phyloP scores from a whole-genome alignment of 2,888 invertebrate genomes.

The Leptinotarsa haldemani region DNA sequence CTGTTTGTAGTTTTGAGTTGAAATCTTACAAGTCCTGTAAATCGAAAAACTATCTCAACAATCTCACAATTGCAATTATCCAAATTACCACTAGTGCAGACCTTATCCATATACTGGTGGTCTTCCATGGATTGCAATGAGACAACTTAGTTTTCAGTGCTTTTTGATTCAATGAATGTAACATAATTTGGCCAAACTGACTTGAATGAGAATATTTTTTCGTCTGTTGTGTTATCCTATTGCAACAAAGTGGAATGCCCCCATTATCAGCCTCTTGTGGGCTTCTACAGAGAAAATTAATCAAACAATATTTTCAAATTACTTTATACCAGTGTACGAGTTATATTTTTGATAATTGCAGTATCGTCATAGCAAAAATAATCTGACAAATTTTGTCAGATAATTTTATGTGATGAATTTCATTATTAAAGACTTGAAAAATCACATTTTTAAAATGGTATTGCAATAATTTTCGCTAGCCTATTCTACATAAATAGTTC shows the following conservation, averaged over 20 bases:
- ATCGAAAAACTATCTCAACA: slow-evolving; percentile 5
- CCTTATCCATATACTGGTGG: slow-evolving; percentile 12
- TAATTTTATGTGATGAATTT: slow-evolving; percentile 11
- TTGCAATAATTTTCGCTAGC: not conserved
- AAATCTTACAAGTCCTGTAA: not conserved
- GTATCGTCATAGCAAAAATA: slow-evolving; percentile 23
- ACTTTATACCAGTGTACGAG: not conserved
- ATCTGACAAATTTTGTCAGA: not conserved
- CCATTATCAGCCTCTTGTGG: slow-evolving; percentile 18
- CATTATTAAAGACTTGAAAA: slow-evolving; percentile 25
- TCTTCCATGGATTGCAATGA: slow-evolving; percentile 7
- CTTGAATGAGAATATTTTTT: no score
- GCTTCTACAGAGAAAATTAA: slow-evolving; percentile 5
- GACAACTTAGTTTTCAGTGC: not conserved
- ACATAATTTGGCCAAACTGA: no score
- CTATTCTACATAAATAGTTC: not conserved
- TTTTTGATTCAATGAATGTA: not conserved
- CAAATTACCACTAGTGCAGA: slow-evolving; percentile 39
- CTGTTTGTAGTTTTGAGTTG: not conserved
- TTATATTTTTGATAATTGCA: slow-evolving; percentile 39
- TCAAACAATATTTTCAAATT: not conserved
- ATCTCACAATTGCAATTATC: slow-evolving; percentile 41
- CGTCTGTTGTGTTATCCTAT: not conserved
- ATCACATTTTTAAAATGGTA: not conserved
- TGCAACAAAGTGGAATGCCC: slow-evolving; percentile 29